Conservation (phyloP, 2,888 invertebrate species). For the Heteromurus nitidus region DNA sequence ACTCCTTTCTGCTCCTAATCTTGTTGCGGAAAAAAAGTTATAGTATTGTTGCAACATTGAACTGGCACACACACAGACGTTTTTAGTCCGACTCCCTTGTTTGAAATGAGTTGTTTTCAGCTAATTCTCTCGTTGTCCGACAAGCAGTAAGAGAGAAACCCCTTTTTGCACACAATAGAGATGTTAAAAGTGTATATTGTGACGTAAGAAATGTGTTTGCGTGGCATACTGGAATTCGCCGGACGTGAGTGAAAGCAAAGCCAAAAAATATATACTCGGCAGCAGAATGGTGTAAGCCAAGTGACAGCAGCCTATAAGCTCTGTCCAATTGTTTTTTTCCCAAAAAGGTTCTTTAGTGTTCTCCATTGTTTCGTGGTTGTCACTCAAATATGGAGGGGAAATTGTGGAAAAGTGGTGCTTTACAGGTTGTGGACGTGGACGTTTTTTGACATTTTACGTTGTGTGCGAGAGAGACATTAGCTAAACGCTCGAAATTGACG, state of each 20-base stretch:
- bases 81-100: background rate
- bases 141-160: background rate
- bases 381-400: no score
- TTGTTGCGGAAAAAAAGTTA: conserved; percentile 50
- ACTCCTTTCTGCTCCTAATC: conserved; percentile 58
- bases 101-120: background rate
- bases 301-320: no score
- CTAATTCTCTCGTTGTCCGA: background rate
- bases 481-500: no score
- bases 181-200: conserved; percentile 13
- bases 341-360: no score
- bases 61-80: conserved; percentile 10
- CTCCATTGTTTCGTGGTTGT: no score
- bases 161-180: no score
- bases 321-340: no score
- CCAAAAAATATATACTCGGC: no score
- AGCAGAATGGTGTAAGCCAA: conserved; percentile 12
- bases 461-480: no score
- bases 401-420: no score
- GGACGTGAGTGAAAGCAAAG: conserved; percentile 48
- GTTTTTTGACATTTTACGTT: no score
- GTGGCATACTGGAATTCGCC: conserved; percentile 52
- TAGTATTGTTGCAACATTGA: conserved; percentile 41
- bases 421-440: no score
- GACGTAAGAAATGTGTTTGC: conserved; percentile 61